Conservation (phyloP, 2,888 invertebrate species). For the Actias luna region DNA sequence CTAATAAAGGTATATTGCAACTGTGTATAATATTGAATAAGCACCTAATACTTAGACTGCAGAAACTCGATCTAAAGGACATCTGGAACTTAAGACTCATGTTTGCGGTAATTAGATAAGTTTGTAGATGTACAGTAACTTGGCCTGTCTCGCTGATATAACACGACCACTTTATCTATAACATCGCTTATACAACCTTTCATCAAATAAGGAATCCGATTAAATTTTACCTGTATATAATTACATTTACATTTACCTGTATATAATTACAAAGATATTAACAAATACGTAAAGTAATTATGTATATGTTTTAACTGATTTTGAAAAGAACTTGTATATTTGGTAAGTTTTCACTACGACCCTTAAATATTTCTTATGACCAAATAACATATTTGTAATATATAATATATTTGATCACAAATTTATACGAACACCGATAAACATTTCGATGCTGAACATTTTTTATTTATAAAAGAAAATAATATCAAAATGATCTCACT, state of each 20-base stretch:
- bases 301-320: too few relatives aligned
- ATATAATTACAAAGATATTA: too few relatives aligned
- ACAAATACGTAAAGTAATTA: too few relatives aligned
- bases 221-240: background rate
- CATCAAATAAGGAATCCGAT: background rate
- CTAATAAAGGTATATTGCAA: background rate
- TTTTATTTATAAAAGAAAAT: too few relatives aligned
- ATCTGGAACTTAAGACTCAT: conserved; percentile 40
- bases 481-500: background rate
- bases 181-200: conserved; percentile 1
- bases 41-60: conserved; percentile 30
- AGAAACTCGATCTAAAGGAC: conserved; percentile 19
- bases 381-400: too few relatives aligned
- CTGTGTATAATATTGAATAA: conserved; percentile 30
- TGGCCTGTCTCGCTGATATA: conserved; percentile 31
- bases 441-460: too few relatives aligned
- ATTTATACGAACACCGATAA: too few relatives aligned
- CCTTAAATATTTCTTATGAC: too few relatives aligned
- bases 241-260: too few relatives aligned
- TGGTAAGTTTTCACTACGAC: too few relatives aligned
- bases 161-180: conserved; percentile 34
- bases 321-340: too few relatives aligned
- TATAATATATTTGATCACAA: too few relatives aligned
- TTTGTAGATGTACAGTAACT: conserved; percentile 51
- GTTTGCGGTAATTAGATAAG: conserved; percentile 65